phyloP scores from a whole-genome alignment of 2,888 invertebrate genomes.

The Yponomeuta evonymella region DNA sequence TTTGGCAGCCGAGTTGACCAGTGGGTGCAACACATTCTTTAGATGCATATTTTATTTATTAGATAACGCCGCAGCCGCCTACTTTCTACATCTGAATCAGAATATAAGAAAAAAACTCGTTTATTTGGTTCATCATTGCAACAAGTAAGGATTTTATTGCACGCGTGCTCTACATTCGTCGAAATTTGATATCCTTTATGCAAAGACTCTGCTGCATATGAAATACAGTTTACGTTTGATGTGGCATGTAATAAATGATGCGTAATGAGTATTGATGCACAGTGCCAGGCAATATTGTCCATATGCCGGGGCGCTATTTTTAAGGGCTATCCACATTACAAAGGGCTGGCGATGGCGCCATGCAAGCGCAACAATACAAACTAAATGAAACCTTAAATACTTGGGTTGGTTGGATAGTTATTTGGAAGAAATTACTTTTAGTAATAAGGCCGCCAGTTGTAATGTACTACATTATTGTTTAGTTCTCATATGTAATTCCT shows the following conservation, averaged over 20 bases:
- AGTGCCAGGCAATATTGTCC: not conserved
- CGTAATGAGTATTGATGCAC: not conserved
- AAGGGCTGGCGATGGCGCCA: too few species aligned
- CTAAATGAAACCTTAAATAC: too few species aligned
- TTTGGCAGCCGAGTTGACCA: not conserved
- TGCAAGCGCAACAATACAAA: too few species aligned
- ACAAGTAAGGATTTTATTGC: not conserved
- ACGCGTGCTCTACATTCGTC: not conserved
- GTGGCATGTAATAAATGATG: not conserved
- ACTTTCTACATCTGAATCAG: not conserved
- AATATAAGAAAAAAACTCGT: not conserved
- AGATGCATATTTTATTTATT: not conserved
- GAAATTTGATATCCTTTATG: not conserved
- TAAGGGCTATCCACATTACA: too few species aligned
- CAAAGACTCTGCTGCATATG: not conserved
- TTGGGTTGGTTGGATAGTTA: too few species aligned
- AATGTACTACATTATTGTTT: too few species aligned
- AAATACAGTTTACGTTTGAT: not conserved
- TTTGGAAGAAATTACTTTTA: too few species aligned
- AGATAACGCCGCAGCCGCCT: not conserved
- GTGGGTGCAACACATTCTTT: not conserved
- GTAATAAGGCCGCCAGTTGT: too few species aligned
- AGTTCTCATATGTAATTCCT: too few species aligned
- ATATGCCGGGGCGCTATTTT: too few species aligned
- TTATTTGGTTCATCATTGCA: not conserved